These are phyloP conservation scores for Dasypus novemcinctus DNA, from an alignment of 2,113 vertebrate species.

Conservation along the genomic window DNA sequence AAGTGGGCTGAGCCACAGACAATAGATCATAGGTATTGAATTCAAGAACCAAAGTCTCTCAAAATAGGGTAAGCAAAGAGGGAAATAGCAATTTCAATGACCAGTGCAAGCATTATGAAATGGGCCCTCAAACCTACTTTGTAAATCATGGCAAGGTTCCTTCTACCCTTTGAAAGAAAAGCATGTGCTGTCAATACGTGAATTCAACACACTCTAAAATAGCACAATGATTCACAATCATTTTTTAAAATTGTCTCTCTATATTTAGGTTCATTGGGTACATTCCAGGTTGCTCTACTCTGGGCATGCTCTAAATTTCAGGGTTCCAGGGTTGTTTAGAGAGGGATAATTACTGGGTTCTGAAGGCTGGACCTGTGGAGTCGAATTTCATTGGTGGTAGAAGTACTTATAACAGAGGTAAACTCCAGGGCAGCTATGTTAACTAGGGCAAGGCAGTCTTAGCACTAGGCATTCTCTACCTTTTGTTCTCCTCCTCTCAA, in stretches of 20 bases:
- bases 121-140: not conserved
- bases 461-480: not conserved
- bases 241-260: not conserved
- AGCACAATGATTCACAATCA: not conserved
- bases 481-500: slow-evolving; percentile 8
- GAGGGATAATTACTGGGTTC: not conserved
- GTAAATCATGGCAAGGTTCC: not conserved
- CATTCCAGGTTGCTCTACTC: not conserved
- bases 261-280: slow-evolving; percentile 31
- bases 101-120: slow-evolving; percentile 53
- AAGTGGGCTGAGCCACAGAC: not conserved
- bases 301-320: not conserved
- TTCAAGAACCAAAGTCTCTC: slow-evolving; percentile 47
- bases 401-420: slow-evolving; percentile 27
- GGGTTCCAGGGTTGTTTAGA: not conserved
- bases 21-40: slow-evolving; percentile 15
- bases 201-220: slow-evolving; percentile 31
- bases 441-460: not conserved
- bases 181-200: not conserved
- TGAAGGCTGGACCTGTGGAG: not conserved
- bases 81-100: slow-evolving; percentile 64
- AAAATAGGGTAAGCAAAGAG: slow-evolving; percentile 46
- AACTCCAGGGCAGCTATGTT: slow-evolving; percentile 28
- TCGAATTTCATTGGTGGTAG: slow-evolving; percentile 34
- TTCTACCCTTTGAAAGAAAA: not conserved